Conservation (phyloP, 2,797 vertebrate genomes). For the Pseudochirops corinnae region DNA sequence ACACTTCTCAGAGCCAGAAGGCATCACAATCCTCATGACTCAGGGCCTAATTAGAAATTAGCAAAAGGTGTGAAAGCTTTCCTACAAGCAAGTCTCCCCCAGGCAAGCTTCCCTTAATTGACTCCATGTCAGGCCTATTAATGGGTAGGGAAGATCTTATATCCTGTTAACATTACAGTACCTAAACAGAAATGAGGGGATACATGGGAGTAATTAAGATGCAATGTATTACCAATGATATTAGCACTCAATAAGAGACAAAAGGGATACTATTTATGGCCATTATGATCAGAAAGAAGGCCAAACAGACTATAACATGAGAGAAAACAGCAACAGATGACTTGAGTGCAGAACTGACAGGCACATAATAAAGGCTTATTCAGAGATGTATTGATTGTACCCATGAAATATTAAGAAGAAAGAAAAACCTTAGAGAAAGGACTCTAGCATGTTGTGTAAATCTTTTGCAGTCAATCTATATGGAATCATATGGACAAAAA, state of each 20-base stretch:
- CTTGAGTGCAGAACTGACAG: background rate
- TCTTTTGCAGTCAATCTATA: background rate
- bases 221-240: background rate
- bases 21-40: no score
- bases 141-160: no score
- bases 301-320: background rate
- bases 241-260: background rate
- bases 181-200: background rate
- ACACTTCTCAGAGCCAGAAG: no score
- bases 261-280: background rate
- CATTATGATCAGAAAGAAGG: background rate
- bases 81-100: no score
- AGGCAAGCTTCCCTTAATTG: no score
- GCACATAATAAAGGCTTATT: background rate
- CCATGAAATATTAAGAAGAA: background rate
- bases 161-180: no score
- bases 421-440: background rate
- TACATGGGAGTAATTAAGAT: background rate
- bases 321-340: background rate
- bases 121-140: no score
- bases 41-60: no score
- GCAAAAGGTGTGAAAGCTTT: no score
- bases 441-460: background rate
- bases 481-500: background rate
- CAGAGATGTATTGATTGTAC: background rate